Base-by-base conservation (phyloP, 2,888 invertebrate species). In the Polia nebulosa region DNA sequence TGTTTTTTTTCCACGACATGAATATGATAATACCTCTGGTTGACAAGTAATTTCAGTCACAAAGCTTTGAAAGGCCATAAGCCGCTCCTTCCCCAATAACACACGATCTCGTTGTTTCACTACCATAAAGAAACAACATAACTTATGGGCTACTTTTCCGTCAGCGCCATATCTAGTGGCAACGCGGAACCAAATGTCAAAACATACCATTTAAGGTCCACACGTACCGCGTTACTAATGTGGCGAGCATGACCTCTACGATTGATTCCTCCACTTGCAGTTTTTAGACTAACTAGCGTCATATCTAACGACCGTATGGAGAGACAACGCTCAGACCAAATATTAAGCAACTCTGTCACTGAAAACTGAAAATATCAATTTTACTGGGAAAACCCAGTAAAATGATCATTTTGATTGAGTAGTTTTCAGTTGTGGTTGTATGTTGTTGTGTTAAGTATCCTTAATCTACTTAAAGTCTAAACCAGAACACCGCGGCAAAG, bases 101-200 rank as follows among this genome's bases (percentile, higher is more conserved):
- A 34, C 34, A 36, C 39, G 29, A 52, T 78, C 29, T 57, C 27
- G 59, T 36, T 59, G 39, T 56, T 45, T 13, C 11, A 51, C 51
- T 65, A 41, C 75, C 78, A 79, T 76, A 79, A 75, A 64, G 22
- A 20, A 49, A 45, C 20, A 39, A 63, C 60, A 75, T 78, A 64
- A 81, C 45, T 72, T 60, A 70, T 22, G 29, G 45, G 27, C 57
- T 49, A 56, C 47, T 72, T 67, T 82, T 71, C 81, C 81, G 78
- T 72, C 68, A 78, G 66, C 57, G 6, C 83, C 78, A 71, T 82
- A 83, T 71, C 60, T 53, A 73, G 78, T 55, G 29, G 45, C 61
- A 75, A 82, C 70, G 71, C 81, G 81, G 81, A 82, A 70, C 64
- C 7, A 58, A 75, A 81, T 75, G 57, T 71, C 83, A 78, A 81